These are phyloP conservation scores for Halictus quadricinctus DNA, from an alignment of 2,888 invertebrate species.

Conservation along the genomic window DNA sequence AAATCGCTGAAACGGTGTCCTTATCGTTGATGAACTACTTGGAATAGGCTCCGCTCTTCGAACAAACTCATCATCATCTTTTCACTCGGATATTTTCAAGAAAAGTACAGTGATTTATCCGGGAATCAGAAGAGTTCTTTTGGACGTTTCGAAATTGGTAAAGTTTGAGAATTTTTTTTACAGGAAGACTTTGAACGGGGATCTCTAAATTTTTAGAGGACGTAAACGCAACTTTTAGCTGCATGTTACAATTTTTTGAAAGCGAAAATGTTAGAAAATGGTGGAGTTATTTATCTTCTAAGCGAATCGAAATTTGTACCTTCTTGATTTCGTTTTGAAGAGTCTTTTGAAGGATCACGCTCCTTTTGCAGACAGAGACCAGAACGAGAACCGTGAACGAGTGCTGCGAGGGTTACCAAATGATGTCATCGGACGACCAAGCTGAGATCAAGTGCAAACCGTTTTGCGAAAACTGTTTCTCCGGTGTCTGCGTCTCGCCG, in stretches of 20 bases:
- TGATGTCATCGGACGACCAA: conserved; percentile 63
- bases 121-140: no score
- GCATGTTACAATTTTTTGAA: neutral
- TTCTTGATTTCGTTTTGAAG: neutral
- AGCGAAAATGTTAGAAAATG: neutral
- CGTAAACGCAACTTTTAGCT: neutral
- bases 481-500: conserved; percentile 85
- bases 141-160: neutral
- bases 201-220: neutral
- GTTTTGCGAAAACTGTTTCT: conserved; percentile 81
- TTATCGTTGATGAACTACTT: neutral
- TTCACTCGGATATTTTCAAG: no score
- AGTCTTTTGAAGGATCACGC: neutral
- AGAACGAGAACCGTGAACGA: conserved; percentile 87
- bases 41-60: neutral
- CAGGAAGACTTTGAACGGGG: neutral
- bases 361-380: conserved; percentile 86
- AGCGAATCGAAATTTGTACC: neutral
- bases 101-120: no score
- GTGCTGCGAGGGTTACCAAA: conserved; percentile 90
- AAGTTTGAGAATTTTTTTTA: neutral
- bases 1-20: neutral
- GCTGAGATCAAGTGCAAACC: conserved; percentile 78
- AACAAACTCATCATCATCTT: neutral
- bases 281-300: neutral